These are phyloP conservation scores for Tethea ocularis DNA, from an alignment of 2,888 invertebrate genomes.

Conservation along the genomic window DNA sequence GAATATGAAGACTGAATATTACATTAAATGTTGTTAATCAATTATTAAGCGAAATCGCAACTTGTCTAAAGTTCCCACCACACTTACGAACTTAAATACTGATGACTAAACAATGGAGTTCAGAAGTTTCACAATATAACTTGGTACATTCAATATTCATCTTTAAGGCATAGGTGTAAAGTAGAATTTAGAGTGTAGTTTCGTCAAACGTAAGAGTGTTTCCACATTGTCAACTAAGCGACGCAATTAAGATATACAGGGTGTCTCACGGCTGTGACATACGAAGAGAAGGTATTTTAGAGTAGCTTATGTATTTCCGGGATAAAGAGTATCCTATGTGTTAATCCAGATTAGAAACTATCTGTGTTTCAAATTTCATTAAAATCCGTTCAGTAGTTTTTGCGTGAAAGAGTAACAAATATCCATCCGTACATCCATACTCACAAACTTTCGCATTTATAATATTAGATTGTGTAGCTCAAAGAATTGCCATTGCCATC, in stretches of 20 bases:
- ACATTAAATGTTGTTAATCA: constrained; percentile 6
- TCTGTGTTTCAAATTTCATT: no score
- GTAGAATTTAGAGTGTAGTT: neutral
- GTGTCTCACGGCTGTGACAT: no score
- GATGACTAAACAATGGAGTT: constrained; percentile 10
- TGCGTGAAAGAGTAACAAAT: no score
- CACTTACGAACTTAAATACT: constrained; percentile 2
- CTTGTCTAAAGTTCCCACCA: constrained; percentile 6
- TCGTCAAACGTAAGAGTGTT: neutral
- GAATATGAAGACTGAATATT: constrained; percentile 1
- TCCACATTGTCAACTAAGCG: constrained; percentile 2
- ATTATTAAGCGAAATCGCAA: constrained; percentile 8
- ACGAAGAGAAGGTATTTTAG: no score
- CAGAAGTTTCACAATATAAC: neutral
- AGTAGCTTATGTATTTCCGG: no score
- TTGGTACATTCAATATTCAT: neutral
- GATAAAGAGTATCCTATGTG: no score
- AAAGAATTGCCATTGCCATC: no score
- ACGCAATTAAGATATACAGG: constrained; percentile 6
- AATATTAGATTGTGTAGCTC: no score
- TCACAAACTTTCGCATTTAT: no score
- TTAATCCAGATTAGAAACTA: no score
- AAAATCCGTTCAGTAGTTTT: no score
- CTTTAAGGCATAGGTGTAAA: neutral
- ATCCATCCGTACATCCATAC: no score